Evolutionary conservation across 23 tunicate species (phyloP).

Genomic region (Trididemnum nubilum): DNA sequence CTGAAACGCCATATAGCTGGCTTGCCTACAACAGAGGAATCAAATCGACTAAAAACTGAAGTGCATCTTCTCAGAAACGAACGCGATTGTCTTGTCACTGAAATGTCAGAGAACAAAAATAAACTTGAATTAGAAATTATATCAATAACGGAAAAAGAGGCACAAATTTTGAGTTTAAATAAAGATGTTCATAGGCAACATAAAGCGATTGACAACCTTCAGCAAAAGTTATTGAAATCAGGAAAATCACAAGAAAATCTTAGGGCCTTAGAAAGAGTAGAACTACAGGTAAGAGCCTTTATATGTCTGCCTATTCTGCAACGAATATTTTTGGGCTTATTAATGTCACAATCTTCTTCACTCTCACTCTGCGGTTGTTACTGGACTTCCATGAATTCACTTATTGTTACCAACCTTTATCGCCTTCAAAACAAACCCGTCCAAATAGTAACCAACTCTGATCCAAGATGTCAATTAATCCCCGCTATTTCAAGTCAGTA

Average conservation of each 20-base stretch:
- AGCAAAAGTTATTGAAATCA: background rate
- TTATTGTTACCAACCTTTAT: no score
- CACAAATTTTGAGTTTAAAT: background rate
- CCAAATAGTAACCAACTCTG: no score
- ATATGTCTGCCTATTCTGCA: no score
- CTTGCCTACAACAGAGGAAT: conserved; percentile 74
- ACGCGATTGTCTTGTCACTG: conserved; percentile 29
- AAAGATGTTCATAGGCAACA: background rate
- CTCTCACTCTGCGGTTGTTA: no score
- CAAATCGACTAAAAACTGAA: conserved; percentile 27
- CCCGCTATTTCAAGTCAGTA: no score
- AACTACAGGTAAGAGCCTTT: conserved; percentile 21
- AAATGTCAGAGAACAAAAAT: conserved; percentile 22
- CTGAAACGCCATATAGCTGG: conserved; percentile 69
- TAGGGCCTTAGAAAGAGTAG: background rate
- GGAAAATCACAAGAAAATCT: conserved; percentile 22
- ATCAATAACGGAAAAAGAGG: conserved; percentile 14
- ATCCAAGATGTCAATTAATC: no score
- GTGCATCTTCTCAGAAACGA: conserved; percentile 33
- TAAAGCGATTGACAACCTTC: background rate
- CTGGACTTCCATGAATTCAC: no score
- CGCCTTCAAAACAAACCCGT: no score
- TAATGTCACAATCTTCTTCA: no score
- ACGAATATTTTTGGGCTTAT: no score
- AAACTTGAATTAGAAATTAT: conserved; percentile 27